Evolutionary conservation across 2,888 invertebrate species (phyloP).

Genomic region (Pyrrhia umbra): DNA sequence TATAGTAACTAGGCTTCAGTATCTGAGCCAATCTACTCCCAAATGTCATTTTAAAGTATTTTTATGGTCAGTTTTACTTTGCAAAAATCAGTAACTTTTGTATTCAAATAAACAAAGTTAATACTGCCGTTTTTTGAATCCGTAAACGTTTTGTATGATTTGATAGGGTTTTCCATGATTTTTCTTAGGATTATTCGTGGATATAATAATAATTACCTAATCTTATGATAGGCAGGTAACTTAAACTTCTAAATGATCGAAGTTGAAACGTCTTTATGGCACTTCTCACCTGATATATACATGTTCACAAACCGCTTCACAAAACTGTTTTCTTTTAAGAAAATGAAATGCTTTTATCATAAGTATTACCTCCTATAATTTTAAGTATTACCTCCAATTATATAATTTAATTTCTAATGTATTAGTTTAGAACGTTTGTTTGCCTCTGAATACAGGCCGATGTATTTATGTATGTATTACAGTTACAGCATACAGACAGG

Average conservation of each 20-base stretch:
- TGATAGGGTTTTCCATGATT: constrained; percentile 50
- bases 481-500: constrained; percentile 65
- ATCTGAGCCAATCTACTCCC: constrained; percentile 36
- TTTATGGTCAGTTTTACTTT: constrained; percentile 64
- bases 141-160: constrained; percentile 39
- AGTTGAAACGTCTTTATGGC: constrained; percentile 33
- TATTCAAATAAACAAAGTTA: constrained; percentile 45
- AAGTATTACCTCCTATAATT: constrained; percentile 89
- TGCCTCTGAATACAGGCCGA: constrained; percentile 43
- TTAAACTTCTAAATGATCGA: constrained; percentile 37
- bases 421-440: constrained; percentile 66
- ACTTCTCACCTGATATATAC: constrained; percentile 65
- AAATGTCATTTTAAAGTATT: constrained; percentile 65
- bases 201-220: constrained; percentile 56
- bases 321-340: constrained; percentile 67
- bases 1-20: constrained; percentile 35
- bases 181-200: constrained; percentile 48
- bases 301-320: constrained; percentile 82
- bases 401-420: constrained; percentile 80
- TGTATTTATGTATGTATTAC: constrained; percentile 61
- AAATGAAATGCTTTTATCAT: constrained; percentile 79
- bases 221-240: constrained; percentile 61
- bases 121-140: constrained; percentile 39
- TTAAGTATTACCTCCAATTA: constrained; percentile 88
- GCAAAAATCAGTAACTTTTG: constrained; percentile 52